Conservation (phyloP, 2,888 invertebrate genomes). For the Dicycla oo region DNA sequence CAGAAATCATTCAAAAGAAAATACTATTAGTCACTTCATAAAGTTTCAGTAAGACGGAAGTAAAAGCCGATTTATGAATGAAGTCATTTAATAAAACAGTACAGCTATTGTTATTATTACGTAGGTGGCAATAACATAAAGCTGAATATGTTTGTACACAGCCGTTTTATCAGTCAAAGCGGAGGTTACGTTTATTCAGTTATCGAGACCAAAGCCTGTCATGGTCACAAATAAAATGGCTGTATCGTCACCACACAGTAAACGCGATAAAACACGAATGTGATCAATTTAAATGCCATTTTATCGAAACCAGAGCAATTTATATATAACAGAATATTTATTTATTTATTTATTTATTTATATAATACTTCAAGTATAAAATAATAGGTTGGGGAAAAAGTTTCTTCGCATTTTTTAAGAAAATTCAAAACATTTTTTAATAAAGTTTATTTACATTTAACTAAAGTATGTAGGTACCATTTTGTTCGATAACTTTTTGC, state of each 20-base stretch:
- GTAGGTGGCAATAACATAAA: slow-evolving; percentile 26
- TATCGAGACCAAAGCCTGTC: slow-evolving; percentile 43
- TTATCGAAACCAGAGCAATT: not conserved
- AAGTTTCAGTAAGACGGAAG: not conserved
- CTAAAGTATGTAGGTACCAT: too few species aligned
- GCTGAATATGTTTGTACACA: slow-evolving; percentile 16
- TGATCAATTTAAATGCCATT: slow-evolving; percentile 22
- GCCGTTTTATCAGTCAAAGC: slow-evolving; percentile 46
- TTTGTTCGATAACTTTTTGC: too few species aligned
- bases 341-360: too few species aligned
- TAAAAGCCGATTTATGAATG: not conserved
- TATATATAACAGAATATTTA: too few species aligned
- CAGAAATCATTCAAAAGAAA: not conserved
- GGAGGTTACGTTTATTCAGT: slow-evolving; percentile 36
- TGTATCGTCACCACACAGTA: slow-evolving; percentile 18
- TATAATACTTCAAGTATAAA: too few species aligned
- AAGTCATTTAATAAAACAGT: not conserved
- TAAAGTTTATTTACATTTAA: too few species aligned
- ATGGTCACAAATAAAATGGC: slow-evolving; percentile 42
- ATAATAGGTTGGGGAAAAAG: too few species aligned
- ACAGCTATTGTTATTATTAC: not conserved
- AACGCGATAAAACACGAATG: slow-evolving; percentile 53
- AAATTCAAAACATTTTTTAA: too few species aligned
- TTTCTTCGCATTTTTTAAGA: too few species aligned
- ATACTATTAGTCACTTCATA: not conserved